Evolutionary conservation across 2,113 vertebrate species (phyloP), one percentile per base, ranked within the genome.

Genomic region (Oriolus oriolus): DNA sequence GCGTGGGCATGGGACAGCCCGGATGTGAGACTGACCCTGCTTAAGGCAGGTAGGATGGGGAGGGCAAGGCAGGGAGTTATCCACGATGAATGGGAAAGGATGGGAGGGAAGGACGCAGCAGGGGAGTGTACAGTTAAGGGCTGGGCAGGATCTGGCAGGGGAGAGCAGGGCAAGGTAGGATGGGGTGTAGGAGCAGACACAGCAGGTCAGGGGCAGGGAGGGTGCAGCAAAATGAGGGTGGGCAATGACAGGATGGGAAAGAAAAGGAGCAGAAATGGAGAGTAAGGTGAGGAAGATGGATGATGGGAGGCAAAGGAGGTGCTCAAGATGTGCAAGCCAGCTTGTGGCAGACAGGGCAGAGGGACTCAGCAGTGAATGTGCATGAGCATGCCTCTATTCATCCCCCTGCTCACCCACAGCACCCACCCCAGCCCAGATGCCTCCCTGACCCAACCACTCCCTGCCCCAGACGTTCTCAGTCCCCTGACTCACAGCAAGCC

Each of bases 1-100:
- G 11, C 24, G 10, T 0, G 0, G 17, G 30, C 3, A 6, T 2
- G 28, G 47, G 22, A 10, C 37, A 14, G 37, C 44, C 24, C 0
- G 0, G 12, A 31, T 1, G 1, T 3, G 16, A 20, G 49, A 7
- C 35, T 45, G 52, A 22, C 6, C 19, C 26, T 76, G 20, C 7
- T 22, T 3, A 1, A n/a, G 20, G 53, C 9, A 1, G 16, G 10
- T 4, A 31, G 11, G 20, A 3, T 6, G 30, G 22, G 17, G n/a
- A 83, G 23, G 21, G 18, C 21, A 52, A 64, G 59, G 30, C 15
- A 39, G 35, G 20, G 33, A 23, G 11, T 23, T 26, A 24, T 20
- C 23, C 27, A 20, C 20, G 10, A 27, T 10, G 13, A 26, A 11
- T 44, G 24, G 53, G n/a, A 71, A 82, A 78, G 41, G 30, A 35